Evolutionary conservation across 1,140 invertebrate species (phyloP).

Genomic region (Diabrotica virgifera): DNA sequence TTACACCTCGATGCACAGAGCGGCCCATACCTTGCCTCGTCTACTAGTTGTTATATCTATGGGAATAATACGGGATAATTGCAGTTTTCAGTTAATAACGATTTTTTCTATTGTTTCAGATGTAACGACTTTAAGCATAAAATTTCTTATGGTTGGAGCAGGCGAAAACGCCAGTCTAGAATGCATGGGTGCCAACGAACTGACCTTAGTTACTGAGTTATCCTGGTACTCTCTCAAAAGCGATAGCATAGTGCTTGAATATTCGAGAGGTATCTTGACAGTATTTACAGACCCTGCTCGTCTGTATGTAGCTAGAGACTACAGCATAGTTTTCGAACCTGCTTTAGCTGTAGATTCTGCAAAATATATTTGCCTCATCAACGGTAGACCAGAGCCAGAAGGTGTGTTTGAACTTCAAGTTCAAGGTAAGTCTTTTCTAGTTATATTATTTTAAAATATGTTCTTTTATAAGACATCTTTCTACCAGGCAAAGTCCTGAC

Average conservation of each 20-base stretch:
- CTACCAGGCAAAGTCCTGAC: too few species aligned
- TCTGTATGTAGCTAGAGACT: slow-evolving; percentile 35
- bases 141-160: slow-evolving; percentile 10
- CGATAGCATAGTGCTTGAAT: slow-evolving; percentile 51
- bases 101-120: too few species aligned
- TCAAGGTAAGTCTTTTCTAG: slow-evolving; percentile 53
- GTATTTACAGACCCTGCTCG: slow-evolving; percentile 50
- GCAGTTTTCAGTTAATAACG: too few species aligned
- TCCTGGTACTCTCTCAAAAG: slow-evolving; percentile 55
- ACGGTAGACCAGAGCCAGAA: slow-evolving; percentile 61
- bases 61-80: too few species aligned
- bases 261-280: slow-evolving; percentile 54
- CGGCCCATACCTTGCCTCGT: too few species aligned
- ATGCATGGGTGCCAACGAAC: slow-evolving; percentile 64
- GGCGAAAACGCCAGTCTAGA: slow-evolving; percentile 46
- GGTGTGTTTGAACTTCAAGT: slow-evolving; percentile 62
- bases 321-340: slow-evolving; percentile 61
- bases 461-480: too few species aligned
- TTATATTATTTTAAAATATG: too few species aligned
- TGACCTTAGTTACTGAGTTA: slow-evolving; percentile 60
- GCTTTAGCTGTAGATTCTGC: slow-evolving; percentile 61
- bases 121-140: neutral
- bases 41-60: too few species aligned
- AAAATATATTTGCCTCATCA: slow-evolving; percentile 66
- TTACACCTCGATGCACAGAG: too few species aligned